These are phyloP conservation scores for Acromyrmex charruanus DNA, from an alignment of 1,140 invertebrate genomes.

Conservation along the genomic window DNA sequence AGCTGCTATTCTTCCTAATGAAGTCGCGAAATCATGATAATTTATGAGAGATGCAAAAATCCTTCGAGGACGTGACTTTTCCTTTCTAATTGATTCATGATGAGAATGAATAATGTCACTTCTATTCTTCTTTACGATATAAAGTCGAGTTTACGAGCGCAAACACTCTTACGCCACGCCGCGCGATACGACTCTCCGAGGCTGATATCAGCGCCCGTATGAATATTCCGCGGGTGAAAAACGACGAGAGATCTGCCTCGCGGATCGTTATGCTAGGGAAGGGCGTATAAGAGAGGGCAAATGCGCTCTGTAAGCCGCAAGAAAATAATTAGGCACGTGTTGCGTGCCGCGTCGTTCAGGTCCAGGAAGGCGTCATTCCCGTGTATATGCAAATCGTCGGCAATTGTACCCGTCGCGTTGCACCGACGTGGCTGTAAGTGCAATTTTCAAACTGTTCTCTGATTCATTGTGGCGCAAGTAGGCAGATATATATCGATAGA, in stretches of 20 bases:
- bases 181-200: background rate
- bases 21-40: background rate
- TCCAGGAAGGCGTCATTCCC: conserved; percentile 60
- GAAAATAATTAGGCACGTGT: conserved; percentile 82
- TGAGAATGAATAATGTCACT: background rate
- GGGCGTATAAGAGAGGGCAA: background rate
- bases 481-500: background rate
- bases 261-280: conserved; percentile 48
- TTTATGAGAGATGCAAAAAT: background rate
- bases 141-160: background rate
- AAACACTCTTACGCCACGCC: background rate
- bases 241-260: conserved; percentile 64
- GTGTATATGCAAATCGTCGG: conserved; percentile 70
- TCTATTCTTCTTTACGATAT: background rate
- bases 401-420: conserved; percentile 55
- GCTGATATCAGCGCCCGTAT: conserved; percentile 39
- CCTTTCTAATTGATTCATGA: background rate
- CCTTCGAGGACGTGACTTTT: background rate
- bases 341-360: conserved; percentile 74
- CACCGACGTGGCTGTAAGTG: background rate
- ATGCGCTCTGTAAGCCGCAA: conserved; percentile 63
- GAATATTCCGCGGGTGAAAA: conserved; percentile 72
- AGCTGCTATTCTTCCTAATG: background rate
- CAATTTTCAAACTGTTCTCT: conserved; percentile 27
- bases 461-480: conserved; percentile 28